These are phyloP conservation scores for Todiramphus chloris DNA, from an alignment of 2,113 vertebrate genomes.

Conservation along the genomic window DNA sequence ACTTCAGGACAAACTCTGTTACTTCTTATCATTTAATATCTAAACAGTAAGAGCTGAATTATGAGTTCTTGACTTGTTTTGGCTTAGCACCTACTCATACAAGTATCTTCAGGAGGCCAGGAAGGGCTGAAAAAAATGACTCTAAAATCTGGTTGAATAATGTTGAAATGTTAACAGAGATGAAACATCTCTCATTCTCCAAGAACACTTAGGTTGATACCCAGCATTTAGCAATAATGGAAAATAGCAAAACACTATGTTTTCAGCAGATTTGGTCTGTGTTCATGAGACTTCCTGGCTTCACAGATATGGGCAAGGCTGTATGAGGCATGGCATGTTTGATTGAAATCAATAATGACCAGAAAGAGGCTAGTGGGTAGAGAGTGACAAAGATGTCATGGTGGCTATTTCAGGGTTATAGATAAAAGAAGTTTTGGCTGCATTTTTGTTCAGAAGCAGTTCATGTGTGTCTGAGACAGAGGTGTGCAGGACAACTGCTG, in stretches of 20 bases:
- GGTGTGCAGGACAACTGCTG: background rate
- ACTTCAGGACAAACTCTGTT: background rate
- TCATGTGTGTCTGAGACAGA: background rate
- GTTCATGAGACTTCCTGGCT: background rate
- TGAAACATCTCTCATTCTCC: background rate
- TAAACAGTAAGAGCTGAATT: background rate
- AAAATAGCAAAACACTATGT: background rate
- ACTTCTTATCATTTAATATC: background rate
- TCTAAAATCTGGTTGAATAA: background rate
- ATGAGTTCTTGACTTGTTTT: background rate
- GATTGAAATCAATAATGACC: background rate
- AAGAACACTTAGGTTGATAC: background rate
- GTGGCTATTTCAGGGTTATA: rapidly evolving
- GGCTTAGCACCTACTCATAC: background rate
- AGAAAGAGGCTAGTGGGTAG: background rate
- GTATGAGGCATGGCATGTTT: background rate
- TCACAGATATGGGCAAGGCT: background rate
- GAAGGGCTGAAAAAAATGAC: background rate
- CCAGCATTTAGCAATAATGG: background rate
- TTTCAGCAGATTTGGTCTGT: background rate
- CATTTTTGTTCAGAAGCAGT: background rate
- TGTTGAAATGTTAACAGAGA: background rate
- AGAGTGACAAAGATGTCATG: background rate
- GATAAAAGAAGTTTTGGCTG: background rate
- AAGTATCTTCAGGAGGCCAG: background rate